phyloP scores from a whole-genome alignment of 2,113 vertebrate species.

The Cyanoramphus novaezelandiae region DNA sequence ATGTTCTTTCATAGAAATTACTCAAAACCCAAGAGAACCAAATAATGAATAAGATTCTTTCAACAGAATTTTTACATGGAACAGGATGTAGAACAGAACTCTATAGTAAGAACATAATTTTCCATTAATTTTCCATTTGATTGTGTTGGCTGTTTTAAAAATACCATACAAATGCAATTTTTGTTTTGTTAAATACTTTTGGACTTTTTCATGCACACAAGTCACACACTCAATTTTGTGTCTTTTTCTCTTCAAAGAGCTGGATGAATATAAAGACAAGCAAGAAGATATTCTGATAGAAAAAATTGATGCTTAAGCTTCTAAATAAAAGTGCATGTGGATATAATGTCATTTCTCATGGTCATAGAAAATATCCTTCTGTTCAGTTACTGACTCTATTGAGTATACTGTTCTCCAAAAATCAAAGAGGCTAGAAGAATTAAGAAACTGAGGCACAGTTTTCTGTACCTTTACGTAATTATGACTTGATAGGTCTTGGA shows the following conservation, averaged over 20 bases:
- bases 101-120: background rate
- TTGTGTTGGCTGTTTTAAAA: background rate
- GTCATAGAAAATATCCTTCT: background rate
- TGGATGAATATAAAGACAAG: background rate
- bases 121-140: background rate
- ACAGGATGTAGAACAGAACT: background rate
- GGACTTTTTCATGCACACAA: background rate
- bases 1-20: background rate
- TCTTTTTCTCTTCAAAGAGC: background rate
- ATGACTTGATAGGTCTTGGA: background rate
- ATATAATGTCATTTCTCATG: background rate
- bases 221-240: background rate
- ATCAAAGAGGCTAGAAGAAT: background rate
- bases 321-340: background rate
- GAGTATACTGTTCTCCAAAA: background rate
- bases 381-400: background rate
- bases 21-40: background rate
- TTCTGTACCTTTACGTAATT: background rate
- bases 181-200: background rate
- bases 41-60: background rate
- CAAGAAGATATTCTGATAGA: background rate
- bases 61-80: background rate
- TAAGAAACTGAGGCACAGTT: background rate
- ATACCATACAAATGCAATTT: background rate
- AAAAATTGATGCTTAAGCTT: background rate